Base-by-base conservation (phyloP, 2,113 vertebrate genomes). In the Protomyctophum bolini region DNA sequence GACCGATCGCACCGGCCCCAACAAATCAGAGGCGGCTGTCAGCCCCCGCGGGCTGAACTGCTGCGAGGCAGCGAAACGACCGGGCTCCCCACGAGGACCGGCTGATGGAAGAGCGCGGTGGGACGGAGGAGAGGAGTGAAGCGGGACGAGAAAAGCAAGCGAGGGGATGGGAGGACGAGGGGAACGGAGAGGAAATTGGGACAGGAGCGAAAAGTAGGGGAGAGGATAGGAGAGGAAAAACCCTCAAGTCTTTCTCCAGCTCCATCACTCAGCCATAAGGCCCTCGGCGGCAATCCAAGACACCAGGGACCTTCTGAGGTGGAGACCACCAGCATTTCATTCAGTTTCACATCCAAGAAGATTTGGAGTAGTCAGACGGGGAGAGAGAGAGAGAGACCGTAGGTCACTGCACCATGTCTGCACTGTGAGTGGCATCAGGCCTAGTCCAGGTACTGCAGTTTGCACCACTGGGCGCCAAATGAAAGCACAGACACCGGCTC, bases 11-110 rank as follows among this genome's bases (percentile, higher is more conserved):
- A 84, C 41, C 64, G 80, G 85, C 83, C 86, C 86, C 82, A 83
- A 90, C 83, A 87, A 91, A 89, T 89, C 77, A 87, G 76, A 84
- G 72, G 70, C 66, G 66, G 41, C 58, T 82, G 86, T 83, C 86
- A 82, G 71, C 56, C 75, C 76, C 79, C 66, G 51, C 80, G 72
- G 33, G 73, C 61, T 79, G 67, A 75, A 76, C 73, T 14, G 55
- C 66, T 68, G 54, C 11, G 68, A 71, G 81, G 10, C 33, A 2
- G 33, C 3, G 1, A 41, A 41, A 41, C 33, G 33, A 41, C 33
- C 5, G 33, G 33, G 5, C 33, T 41, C 33, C 33, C 33, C 33
- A 54, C 8, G n/a, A 54, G n/a, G 52, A 54, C 52, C 1, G 52
- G 52, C 52, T 54, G 52, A 4, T 4, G 7, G 11, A 21, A 21